Conservation (phyloP, 2,888 invertebrate species). For the Ptychoptera contaminata region DNA sequence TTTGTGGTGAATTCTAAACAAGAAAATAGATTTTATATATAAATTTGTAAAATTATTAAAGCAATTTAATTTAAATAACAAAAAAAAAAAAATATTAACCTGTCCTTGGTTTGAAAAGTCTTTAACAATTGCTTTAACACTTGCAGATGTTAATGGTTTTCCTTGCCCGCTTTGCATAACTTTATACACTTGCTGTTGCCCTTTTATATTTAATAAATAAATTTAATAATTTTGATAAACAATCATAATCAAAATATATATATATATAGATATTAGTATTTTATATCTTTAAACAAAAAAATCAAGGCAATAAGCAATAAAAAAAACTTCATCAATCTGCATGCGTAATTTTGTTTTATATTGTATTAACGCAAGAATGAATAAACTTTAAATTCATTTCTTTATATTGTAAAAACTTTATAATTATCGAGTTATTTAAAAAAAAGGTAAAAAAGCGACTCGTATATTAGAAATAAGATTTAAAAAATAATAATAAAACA, state of each 20-base stretch:
- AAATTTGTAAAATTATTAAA: no score
- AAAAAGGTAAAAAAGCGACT: no score
- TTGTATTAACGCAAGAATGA: no score
- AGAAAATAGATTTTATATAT: no score
- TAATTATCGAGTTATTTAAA: no score
- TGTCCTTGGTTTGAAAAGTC: background rate
- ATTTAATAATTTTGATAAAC: background rate
- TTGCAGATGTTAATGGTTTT: background rate
- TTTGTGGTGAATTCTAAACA: background rate
- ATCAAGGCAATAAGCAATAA: background rate
- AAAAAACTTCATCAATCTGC: no score
- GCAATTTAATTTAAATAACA: no score
- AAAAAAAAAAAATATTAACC: background rate
- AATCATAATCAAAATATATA: background rate
- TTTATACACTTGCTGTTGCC: conserved; percentile 1
- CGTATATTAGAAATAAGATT: no score
- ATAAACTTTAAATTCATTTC: no score
- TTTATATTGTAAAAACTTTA: no score
- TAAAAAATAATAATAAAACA: no score
- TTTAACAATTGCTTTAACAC: conserved; percentile 3
- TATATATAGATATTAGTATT: background rate
- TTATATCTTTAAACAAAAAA: background rate
- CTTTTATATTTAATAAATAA: background rate
- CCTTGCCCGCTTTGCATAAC: background rate
- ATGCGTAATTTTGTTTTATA: no score